Base-by-base conservation (phyloP, 2,113 vertebrate species). In the Lepisosteus osseus region DNA sequence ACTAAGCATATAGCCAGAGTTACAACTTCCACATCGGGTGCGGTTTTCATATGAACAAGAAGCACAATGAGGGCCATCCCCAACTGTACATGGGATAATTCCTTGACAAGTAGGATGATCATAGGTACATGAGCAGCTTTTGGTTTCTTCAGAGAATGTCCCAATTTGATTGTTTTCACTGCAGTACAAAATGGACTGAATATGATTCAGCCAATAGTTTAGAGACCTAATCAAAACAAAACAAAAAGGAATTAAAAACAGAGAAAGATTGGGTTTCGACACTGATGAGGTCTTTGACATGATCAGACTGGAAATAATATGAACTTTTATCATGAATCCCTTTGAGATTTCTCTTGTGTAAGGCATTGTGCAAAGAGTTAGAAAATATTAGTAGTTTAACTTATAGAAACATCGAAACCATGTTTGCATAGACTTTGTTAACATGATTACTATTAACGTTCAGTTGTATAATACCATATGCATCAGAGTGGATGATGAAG, bases 111-210 rank as follows among this genome's bases (percentile, higher is more conserved):
- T 84, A 0, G 86, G 84, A 61, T 87, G 87, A 67, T 90, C 90
- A 8, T 91, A 91, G 1, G 88, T 91, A 76, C 92, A 94, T 59
- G 85, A 89, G 78, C 92, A 94, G 78, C 83, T 83, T 63, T 87
- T 77, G 1, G 88, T 90, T 72, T 89, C 87, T 77, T 94, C 91
- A 77, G 86, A 80, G 78, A 92, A 94, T 2, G 86, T 87, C 72
- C 92, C 92, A 3, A 91, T 79, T 76, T 90, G 89, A 78, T 88
- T 90, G 82, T 94, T 92, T 78, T 94, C 90, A 4, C 90, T 91
- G 87, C 92, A 94, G 88, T 94, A 94, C 78, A 93, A 85, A 80
- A 93, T 88, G 70, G 92, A 94, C 41, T 92, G 90, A 82, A 94
- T 87, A 82, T 92, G 91, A 81, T 87, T 88, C 77, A 90, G 81